Base-by-base conservation (phyloP, 1,140 invertebrate species). In the Papilio polyxenes region DNA sequence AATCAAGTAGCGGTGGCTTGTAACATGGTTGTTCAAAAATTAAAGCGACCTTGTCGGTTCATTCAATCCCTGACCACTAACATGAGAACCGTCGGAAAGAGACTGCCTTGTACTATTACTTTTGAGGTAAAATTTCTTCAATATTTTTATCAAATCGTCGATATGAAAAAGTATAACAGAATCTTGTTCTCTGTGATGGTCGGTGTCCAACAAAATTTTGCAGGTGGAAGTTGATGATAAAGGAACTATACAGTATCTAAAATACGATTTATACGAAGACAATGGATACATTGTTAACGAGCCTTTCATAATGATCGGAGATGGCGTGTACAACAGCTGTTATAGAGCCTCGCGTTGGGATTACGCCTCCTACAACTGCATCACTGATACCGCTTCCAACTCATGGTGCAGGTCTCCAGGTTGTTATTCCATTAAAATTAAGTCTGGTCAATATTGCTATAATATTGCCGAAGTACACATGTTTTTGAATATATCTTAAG, bases 1-100 rank as follows among this genome's bases (percentile, higher is more conserved):
- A 84, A 79, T 8, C 88, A 85, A 75, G 65, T 85, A 10, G 87
- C 87, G 13, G 49, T 83, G 15, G 88, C 89, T 1, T 83, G 85
- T n/a, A 83, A 81, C 17, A 51, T 91, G 9, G 85, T 84, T 4
- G 76, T 86, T 2, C 72, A 83, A 9, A 87, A 87, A 49, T 78
- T 89, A 0, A 90, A 90, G 62, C 85, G 85, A 76, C 85, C 87
- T 2, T 90, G 86, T 37, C 81, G 87, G 11, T 87, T 91, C 20
- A 84, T 93, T 20, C 81, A 96, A 87, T 92, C 95, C 5, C 90
- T 97, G 23, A 95, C 96, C 81, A 95, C 95, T 74, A 97, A 96
- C 81, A 97, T 97, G 95, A 93, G 93, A 31, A 86, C 95, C 17
- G 85, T 96, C 0, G 97, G 97, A 3, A 97, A 97, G 86, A 89